Evolutionary conservation across 1,140 invertebrate genomes (phyloP), one percentile per base, ranked within the genome.

Genomic region (Procambarus clarkii): DNA sequence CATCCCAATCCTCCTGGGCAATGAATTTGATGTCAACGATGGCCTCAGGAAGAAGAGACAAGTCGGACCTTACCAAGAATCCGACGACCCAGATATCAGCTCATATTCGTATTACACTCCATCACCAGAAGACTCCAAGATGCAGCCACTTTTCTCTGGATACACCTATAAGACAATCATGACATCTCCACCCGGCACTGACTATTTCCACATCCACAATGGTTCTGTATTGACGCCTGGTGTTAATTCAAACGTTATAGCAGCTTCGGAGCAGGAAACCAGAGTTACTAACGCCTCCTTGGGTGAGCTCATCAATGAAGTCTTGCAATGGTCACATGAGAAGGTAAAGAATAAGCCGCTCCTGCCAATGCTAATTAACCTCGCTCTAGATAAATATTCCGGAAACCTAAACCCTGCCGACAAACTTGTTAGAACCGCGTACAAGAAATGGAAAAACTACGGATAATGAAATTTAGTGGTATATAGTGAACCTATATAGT

Each of bases 11-110:
- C 78, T 93, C 2, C 91, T 93, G 2, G 92, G 92, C 0, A 93
- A 93, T 77, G 92, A 93, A 54, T 92, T 92, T 77, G 91, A 93
- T 45, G 88, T 93, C 4, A 93, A 93, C 69, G 86, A 90, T 21
- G 92, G 92, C 1, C 91, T 93, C 0, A 77, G 91, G 64, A 83
- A 64, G 83, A 88, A 77, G 44, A 58, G 88, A 45, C 18, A 77
- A 24, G 58, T n/a, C 15, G 77, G 44, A 44, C 77, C 45, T 44
- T 81, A 79, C 60, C 76, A 69, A 45, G 85, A 87, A 9, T 74
- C 48, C 13, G 34, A 80, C 34, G 80, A 60, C 7, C 64, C 83
- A 48, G 83, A 74, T 21, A n/a, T 9, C 13, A 45, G 46, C 44
- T 48, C 83, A 11, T 85, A 85, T 21, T 4, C 48, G 2, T 79